Percentiles rank a stretch among this genome's conserved stretches.
phyloP scores from a whole-genome alignment of 2,888 invertebrate genomes.

The Lepidochrysops patricia region DNA sequence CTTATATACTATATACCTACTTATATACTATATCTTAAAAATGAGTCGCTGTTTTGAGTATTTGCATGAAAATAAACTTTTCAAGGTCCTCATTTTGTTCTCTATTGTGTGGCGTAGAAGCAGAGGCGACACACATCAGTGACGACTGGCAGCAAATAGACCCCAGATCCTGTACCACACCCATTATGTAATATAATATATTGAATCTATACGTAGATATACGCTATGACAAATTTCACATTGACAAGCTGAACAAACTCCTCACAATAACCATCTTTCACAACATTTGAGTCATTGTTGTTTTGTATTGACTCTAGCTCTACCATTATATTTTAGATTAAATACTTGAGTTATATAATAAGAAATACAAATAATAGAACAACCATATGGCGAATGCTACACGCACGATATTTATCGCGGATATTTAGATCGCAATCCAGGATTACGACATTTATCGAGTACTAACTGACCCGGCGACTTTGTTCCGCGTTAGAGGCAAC shows the following conservation, averaged over 20 bases:
- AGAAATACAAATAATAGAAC: too few relatives aligned
- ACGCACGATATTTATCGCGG: too few relatives aligned
- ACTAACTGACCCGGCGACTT: too few relatives aligned
- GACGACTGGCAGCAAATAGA: slow-evolving; percentile 62
- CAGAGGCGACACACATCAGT: slow-evolving; percentile 56
- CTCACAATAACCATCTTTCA: slow-evolving; percentile 1
- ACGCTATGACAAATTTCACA: slow-evolving; percentile 1
- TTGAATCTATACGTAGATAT: slow-evolving; percentile 29
- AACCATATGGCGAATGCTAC: too few relatives aligned
- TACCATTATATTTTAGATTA: too few relatives aligned
- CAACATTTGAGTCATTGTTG: slow-evolving; percentile 1
- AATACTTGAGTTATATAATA: too few relatives aligned
- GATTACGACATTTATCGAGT: too few relatives aligned
- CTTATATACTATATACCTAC: background rate
- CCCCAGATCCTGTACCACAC: slow-evolving; percentile 69
- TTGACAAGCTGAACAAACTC: background rate
- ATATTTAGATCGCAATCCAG: too few relatives aligned
- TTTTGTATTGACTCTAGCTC: background rate
- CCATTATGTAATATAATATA: slow-evolving; percentile 40
- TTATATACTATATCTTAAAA: background rate
- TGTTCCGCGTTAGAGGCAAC: too few relatives aligned
- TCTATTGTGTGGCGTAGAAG: slow-evolving; percentile 24
- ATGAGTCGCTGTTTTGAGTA: background rate
- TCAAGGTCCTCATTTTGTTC: background rate
- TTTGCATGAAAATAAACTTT: background rate